A percentile compares a stretch with the other conserved stretches of the same genome.
These are phyloP conservation scores for Caranx ignobilis DNA, from an alignment of 2,113 vertebrate species.

Conservation along the genomic window DNA sequence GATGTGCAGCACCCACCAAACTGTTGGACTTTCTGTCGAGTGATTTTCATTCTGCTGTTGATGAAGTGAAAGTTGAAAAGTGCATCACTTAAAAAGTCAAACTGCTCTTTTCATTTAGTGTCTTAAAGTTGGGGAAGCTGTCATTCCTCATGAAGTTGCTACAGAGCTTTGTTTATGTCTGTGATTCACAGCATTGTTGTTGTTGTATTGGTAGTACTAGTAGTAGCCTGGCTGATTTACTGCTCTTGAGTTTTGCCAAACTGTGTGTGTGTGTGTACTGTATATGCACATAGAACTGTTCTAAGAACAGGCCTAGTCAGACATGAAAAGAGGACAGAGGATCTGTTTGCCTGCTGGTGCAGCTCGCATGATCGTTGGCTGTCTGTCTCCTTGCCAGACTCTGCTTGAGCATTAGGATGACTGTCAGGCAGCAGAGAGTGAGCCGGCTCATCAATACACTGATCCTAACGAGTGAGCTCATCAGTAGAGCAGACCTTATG, in stretches of 20 bases:
- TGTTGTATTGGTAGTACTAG: slow-evolving; percentile 30
- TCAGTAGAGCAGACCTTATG: slow-evolving; percentile 35
- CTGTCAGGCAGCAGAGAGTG: slow-evolving; percentile 46
- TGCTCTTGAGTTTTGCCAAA: slow-evolving; percentile 50
- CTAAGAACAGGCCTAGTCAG: slow-evolving; percentile 47
- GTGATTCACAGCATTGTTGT: slow-evolving; percentile 58
- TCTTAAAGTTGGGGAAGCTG: neutral
- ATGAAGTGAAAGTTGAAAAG: neutral
- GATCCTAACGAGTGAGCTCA: slow-evolving; percentile 65
- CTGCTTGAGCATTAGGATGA: slow-evolving; percentile 37
- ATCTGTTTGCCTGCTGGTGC: slow-evolving; percentile 61
- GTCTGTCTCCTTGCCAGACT: slow-evolving; percentile 37
- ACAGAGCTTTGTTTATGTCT: slow-evolving; percentile 56
- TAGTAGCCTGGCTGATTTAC: slow-evolving; percentile 69
- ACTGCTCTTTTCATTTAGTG: slow-evolving; percentile 8
- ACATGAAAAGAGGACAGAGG: slow-evolving; percentile 52
- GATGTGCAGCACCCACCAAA: too few relatives aligned
- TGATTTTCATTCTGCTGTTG: too few relatives aligned
- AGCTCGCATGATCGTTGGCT: slow-evolving; percentile 59
- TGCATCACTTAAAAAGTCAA: neutral
- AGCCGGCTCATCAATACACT: slow-evolving; percentile 47
- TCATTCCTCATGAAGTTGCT: slow-evolving; percentile 35
- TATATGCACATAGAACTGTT: slow-evolving; percentile 37
- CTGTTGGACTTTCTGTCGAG: too few relatives aligned
- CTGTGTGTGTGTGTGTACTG: neutral